Evolutionary conservation across 2,113 vertebrate genomes (phyloP).

Genomic region (Spilogale gracilis): DNA sequence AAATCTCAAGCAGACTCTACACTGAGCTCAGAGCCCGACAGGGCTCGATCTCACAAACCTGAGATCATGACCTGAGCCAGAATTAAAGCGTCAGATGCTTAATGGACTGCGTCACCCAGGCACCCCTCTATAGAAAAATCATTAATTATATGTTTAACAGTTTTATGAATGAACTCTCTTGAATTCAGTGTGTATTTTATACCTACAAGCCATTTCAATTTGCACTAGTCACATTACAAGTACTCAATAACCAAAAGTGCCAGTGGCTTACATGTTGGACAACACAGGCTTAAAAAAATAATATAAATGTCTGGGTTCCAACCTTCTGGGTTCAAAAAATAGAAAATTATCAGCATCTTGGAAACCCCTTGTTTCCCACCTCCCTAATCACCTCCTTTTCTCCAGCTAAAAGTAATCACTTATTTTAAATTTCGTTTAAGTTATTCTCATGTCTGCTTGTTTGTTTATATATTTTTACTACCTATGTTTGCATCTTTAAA

Average conservation of each 20-base stretch:
- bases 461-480: background rate
- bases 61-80: background rate
- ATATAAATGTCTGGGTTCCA: background rate
- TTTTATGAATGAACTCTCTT: background rate
- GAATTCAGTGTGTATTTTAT: background rate
- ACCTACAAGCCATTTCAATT: background rate
- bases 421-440: background rate
- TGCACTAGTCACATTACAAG: background rate
- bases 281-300: background rate
- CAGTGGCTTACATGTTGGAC: background rate
- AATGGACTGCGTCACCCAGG: background rate
- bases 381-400: background rate
- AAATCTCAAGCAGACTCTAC: background rate
- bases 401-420: background rate
- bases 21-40: background rate
- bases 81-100: background rate
- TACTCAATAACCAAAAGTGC: background rate
- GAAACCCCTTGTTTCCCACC: background rate
- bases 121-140: background rate
- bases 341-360: background rate
- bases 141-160: background rate
- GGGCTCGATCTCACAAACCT: background rate
- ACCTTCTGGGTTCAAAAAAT: background rate
- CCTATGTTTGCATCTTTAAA: background rate
- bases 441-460: background rate